Evolutionary conservation across 2,797 vertebrate genomes (phyloP).

Genomic region (Sebastes diploproa): DNA sequence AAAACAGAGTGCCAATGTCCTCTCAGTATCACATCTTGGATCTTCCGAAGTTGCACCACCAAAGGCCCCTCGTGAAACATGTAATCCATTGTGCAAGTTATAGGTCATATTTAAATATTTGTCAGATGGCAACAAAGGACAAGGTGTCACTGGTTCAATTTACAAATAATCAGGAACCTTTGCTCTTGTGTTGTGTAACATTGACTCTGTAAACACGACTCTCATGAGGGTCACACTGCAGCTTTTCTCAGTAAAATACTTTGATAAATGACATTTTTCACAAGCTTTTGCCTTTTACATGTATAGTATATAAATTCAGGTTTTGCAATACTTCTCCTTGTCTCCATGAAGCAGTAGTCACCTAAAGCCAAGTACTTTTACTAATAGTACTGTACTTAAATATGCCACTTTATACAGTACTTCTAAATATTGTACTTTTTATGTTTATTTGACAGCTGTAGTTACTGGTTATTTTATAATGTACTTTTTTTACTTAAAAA

Average conservation of each 20-base stretch:
- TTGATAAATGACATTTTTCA: not conserved
- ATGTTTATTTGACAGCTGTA: not conserved
- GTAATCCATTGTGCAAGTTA: not conserved
- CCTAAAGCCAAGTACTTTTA: not conserved
- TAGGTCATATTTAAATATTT: constrained; percentile 8
- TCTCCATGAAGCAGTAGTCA: not conserved
- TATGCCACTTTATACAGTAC: not conserved
- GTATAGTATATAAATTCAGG: not conserved
- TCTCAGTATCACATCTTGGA: not conserved
- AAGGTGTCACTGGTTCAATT: constrained; percentile 9
- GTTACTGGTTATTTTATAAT: not conserved
- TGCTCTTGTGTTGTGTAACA: constrained; percentile 63
- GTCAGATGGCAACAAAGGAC: constrained; percentile 13
- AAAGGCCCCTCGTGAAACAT: not conserved
- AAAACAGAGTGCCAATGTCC: not conserved
- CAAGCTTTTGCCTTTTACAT: not conserved
- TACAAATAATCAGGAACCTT: constrained; percentile 54
- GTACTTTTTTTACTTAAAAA: not conserved
- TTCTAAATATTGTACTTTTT: not conserved
- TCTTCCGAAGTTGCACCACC: not conserved
- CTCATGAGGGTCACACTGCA: not conserved
- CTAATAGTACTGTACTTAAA: too few species aligned
- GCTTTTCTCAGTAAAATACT: not conserved
- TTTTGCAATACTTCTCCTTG: not conserved
- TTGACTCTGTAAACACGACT: constrained; percentile 55